phyloP scores from a whole-genome alignment of 2,113 vertebrate species.

The Gopherus evgoodei region DNA sequence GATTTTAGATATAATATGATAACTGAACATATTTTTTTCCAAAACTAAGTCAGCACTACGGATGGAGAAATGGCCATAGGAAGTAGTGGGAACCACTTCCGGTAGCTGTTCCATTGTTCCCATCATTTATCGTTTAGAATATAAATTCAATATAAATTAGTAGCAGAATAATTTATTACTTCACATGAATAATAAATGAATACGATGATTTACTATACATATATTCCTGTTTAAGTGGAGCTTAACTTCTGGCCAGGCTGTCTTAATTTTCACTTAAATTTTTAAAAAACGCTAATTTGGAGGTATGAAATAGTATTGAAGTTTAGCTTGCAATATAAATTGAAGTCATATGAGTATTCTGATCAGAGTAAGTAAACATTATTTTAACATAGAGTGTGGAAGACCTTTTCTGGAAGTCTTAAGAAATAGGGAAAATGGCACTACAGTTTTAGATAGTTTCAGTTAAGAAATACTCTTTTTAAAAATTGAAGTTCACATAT shows the following conservation, averaged over 20 bases:
- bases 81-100: constrained; percentile 49
- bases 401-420: neutral
- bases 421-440: neutral
- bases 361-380: neutral
- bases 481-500: neutral
- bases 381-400: neutral
- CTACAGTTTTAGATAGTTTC: neutral
- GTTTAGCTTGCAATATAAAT: neutral
- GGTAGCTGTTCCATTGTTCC: constrained; percentile 22
- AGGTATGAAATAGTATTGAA: constrained; percentile 1
- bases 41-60: neutral
- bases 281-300: constrained; percentile 35
- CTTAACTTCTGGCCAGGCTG: constrained; percentile 19
- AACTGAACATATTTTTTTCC: neutral
- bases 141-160: constrained; percentile 61
- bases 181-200: constrained; percentile 65
- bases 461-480: neutral
- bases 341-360: neutral
- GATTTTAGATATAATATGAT: neutral
- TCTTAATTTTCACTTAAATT: constrained; percentile 49
- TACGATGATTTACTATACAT: constrained; percentile 42
- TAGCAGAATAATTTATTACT: constrained; percentile 64
- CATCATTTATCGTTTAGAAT: constrained; percentile 40
- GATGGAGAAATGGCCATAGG: constrained; percentile 24
- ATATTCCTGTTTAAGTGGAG: constrained; percentile 38